Evolutionary conservation across 2,888 invertebrate species (phyloP), one percentile per base, ranked within the genome.

Genomic region (Lepidocyrtinus sp.): DNA sequence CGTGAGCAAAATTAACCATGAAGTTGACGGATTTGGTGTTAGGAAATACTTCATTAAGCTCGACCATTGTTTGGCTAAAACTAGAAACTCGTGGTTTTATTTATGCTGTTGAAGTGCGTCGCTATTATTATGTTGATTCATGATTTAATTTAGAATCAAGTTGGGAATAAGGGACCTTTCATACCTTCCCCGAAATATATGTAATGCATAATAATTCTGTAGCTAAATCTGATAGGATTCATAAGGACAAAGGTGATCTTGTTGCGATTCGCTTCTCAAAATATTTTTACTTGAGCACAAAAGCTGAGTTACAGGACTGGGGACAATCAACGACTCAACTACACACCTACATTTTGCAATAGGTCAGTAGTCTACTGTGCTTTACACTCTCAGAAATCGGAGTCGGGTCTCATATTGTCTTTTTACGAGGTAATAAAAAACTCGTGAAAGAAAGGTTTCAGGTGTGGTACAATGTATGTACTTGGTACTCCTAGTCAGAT

Each of bases 301-400:
- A 64, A 65, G 50, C 50, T 64, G 64, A 64, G 59, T 65, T 55
- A 75, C 67, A 68, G 61, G 67, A 65, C 26, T 74, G 68, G 46
- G 62, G 67, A 75, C 61, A 75, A 9, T 61, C 22, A 46, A 21
- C 55, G 59, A 22, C 62, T 45, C 62, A 27, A n/a, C 27, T 46
- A 36, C 62, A 62, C 62, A 22, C 71, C 71, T 71, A 71, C 36
- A 62, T 71, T 71, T 71, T 36, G 71, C 62, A 71, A 71, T 71
- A 62, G 71, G 71, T 62, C 71, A 71, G 71, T 71, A 71, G 69
- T 61, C 55, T 61, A 21, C 36, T n/a, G 50, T 7, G 17, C 24
- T 71, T 59, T 59, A 21, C 70, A 61, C 27, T n/a, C n/a, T n/a
- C n/a, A n/a, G n/a, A n/a, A n/a, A n/a, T 21, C 26, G 63, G 25